phyloP scores from a whole-genome alignment of 2,113 vertebrate species.

The Hippoglossus stenolepis region DNA sequence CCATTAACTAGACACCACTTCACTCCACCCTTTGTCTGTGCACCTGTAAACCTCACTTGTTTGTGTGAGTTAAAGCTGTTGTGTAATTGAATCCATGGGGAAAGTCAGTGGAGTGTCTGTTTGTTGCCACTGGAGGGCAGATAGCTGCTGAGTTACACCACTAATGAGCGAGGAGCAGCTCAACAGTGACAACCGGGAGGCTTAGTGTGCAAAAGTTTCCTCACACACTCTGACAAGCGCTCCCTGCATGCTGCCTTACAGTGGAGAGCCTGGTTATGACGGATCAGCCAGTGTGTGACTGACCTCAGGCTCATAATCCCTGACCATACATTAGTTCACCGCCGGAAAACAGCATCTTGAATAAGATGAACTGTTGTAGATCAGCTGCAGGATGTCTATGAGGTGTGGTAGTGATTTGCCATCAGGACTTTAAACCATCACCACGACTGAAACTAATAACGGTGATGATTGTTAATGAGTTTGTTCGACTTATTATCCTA shows the following conservation, averaged over 20 bases:
- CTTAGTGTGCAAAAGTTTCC: constrained; percentile 21
- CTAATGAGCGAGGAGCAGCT: not conserved
- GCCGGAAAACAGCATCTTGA: too few species aligned
- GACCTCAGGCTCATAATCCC: too few species aligned
- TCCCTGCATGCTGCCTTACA: not conserved
- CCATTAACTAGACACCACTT: not conserved
- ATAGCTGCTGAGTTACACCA: not conserved
- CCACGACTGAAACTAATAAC: too few species aligned
- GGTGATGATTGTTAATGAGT: too few species aligned
- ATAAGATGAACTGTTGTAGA: too few species aligned
- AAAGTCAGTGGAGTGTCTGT: not conserved
- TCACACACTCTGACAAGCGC: not conserved
- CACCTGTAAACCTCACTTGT: not conserved
- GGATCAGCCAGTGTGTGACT: too few species aligned
- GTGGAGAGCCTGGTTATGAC: too few species aligned
- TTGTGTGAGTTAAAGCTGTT: not conserved
- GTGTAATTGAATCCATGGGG: not conserved
- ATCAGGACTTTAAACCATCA: too few species aligned
- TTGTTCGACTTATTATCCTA: too few species aligned
- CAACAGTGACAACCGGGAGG: not conserved
- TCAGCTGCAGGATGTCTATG: too few species aligned
- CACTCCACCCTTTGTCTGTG: not conserved
- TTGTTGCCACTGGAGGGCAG: constrained; percentile 29
- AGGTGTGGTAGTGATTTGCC: too few species aligned
- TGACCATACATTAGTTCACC: too few species aligned